Percentiles rank a stretch among this genome's conserved stretches.
Conservation (phyloP, 2,888 invertebrate genomes). For the Ormyrus nitidulus region DNA sequence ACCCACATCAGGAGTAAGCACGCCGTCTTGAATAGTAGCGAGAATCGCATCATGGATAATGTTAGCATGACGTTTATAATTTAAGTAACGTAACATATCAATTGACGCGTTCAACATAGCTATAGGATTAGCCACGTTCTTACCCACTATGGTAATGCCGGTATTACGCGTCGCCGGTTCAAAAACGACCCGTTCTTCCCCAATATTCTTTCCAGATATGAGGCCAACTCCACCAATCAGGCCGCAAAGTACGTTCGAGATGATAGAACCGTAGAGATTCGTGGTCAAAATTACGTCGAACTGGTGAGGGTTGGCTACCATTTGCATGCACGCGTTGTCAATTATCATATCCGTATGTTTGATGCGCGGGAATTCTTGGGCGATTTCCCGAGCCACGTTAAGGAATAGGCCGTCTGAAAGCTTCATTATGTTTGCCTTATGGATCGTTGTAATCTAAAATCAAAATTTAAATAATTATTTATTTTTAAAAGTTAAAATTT, state of each 20-base stretch:
- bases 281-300: slow-evolving; percentile 99
- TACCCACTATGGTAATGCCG: slow-evolving; percentile 94
- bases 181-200: slow-evolving; percentile 91
- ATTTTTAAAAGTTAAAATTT: no score
- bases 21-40: slow-evolving; percentile 84
- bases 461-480: no score
- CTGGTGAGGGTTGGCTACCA: slow-evolving; percentile 93
- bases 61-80: slow-evolving; percentile 87
- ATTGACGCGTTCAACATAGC: slow-evolving; percentile 96
- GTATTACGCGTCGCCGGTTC: slow-evolving; percentile 98
- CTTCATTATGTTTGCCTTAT: slow-evolving; percentile 99
- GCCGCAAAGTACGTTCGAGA: slow-evolving; percentile 96
- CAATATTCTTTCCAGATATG: slow-evolving; percentile 94
- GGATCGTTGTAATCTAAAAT: slow-evolving; percentile 87
- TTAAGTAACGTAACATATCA: slow-evolving; percentile 94
- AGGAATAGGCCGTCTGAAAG: slow-evolving; percentile 96
- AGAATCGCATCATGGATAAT: slow-evolving; percentile 86
- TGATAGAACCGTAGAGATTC: slow-evolving; percentile 97
- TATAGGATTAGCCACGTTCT: slow-evolving; percentile 96
- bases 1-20: slow-evolving; percentile 82
- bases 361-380: slow-evolving; percentile 93
- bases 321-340: slow-evolving; percentile 98
- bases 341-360: slow-evolving; percentile 96
- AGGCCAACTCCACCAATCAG: slow-evolving; percentile 96
- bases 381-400: slow-evolving; percentile 88